Evolutionary conservation across 2,113 vertebrate genomes (phyloP).

Genomic region (Pelobates fuscus): DNA sequence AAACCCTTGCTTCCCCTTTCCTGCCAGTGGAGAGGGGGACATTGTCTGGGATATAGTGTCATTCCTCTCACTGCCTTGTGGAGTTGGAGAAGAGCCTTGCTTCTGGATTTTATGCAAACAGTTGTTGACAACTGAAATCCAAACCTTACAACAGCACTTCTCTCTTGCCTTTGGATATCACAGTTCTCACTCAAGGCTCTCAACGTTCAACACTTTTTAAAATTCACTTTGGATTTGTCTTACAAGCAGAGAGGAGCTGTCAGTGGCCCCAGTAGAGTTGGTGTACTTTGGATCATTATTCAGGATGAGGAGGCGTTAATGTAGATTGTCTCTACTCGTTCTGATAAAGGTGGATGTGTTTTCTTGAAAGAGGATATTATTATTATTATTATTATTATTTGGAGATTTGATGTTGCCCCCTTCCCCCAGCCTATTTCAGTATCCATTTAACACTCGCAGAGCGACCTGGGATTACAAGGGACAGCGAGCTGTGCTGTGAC

Average conservation of each 20-base stretch:
- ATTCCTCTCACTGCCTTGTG: constrained; percentile 9
- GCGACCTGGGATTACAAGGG: constrained; percentile 5
- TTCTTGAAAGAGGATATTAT: too few species aligned
- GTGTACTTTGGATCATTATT: not conserved
- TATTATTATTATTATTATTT: not conserved
- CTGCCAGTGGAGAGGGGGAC: not conserved
- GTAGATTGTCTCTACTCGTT: not conserved
- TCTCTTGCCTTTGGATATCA: too few species aligned
- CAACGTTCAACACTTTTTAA: constrained; percentile 2
- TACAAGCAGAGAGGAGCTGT: not conserved
- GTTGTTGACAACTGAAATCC: not conserved
- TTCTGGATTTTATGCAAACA: constrained; percentile 6
- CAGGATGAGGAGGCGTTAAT: not conserved
- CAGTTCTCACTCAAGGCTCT: too few species aligned
- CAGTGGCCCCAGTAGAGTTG: not conserved
- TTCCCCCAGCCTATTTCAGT: not conserved
- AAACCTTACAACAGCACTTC: too few species aligned
- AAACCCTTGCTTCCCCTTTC: too few species aligned
- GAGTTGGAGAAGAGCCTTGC: not conserved
- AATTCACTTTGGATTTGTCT: constrained; percentile 2
- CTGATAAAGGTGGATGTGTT: not conserved
- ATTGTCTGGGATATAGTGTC: constrained; percentile 23
- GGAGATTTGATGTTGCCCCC: not conserved
- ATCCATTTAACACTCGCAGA: not conserved
- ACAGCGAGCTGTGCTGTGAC: too few species aligned